Percentiles rank a stretch among this genome's conserved stretches.
These are phyloP conservation scores for Drosophila longiperda DNA, from an alignment of 2,888 invertebrate species.

Conservation along the genomic window DNA sequence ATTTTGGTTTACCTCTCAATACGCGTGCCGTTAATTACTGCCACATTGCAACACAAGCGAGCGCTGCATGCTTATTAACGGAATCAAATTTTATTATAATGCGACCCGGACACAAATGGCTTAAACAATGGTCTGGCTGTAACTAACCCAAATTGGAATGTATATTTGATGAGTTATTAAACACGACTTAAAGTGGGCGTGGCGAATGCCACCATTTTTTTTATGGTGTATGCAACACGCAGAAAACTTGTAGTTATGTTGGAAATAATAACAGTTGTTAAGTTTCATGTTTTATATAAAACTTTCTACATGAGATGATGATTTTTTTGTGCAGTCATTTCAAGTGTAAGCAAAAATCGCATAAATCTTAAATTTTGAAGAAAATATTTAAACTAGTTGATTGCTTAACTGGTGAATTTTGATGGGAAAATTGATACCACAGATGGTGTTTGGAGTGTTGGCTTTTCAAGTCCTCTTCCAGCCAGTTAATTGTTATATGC, in stretches of 20 bases:
- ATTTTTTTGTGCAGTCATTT: neutral
- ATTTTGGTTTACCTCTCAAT: slow-evolving; percentile 33
- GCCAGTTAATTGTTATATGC: neutral
- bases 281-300: neutral
- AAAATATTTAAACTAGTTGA: neutral
- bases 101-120: neutral
- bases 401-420: neutral
- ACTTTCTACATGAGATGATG: neutral
- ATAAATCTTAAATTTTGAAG: neutral
- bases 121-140: neutral
- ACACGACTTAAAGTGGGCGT: neutral
- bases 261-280: neutral
- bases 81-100: slow-evolving; percentile 13
- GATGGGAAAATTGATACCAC: neutral
- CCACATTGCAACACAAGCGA: neutral
- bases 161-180: neutral
- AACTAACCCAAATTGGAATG: neutral
- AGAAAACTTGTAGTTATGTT: neutral
- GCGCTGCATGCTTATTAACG: slow-evolving; percentile 11
- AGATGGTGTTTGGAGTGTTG: neutral
- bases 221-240: neutral
- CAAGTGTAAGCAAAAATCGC: too few relatives aligned
- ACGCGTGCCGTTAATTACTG: slow-evolving; percentile 25
- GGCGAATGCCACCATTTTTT: neutral
- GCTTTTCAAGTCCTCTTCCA: neutral